Base-by-base conservation (phyloP, 2,797 vertebrate genomes). In the Chaetodon trifasciatus region DNA sequence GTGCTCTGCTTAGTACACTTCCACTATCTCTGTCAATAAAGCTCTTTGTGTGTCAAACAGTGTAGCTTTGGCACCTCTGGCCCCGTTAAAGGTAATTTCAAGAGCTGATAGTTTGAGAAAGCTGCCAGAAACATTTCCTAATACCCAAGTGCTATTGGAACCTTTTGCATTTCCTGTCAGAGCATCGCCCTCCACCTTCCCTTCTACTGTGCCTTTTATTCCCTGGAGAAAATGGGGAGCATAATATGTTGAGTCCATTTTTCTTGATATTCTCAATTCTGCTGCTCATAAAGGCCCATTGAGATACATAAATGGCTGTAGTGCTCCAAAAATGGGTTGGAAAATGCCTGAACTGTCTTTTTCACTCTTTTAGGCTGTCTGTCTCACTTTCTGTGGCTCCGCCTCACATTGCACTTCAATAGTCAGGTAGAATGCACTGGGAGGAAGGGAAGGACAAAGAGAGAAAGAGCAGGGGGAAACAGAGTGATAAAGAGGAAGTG, bases 221-320 rank as follows among this genome's bases (percentile, higher is more conserved):
- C 69, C 52, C 47, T 8, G 12, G 47, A 79, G 74, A 76, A 66
- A 69, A 66, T 6, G 2, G 40, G 40, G 10, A 56, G 39, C 1
- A 0, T 65, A 82, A 72, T 75, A 79, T 69, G 62, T 77, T 79
- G 40, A 76, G 61, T 82, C 64, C 23, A 72, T 81, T 81, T 66
- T 87, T 68, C 55, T 66, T 88, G 39, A 83, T 86, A 68, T 66
- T 69, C 42, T 81, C 68, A 71, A 62, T 88, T 75, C 10, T 70
- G 62, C 49, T 88, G 65, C 61, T 75, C 66, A 73, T 80, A 76
- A 84, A 65, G 65, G 44, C 21, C 67, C 71, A 65, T 64, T 62
- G 74, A 83, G 78, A 86, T 82, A 62, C 57, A 85, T 71, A 83
- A 79, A 80, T 74, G 79, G 74, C 60, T 75, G 69, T 70, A 78